Percentiles rank a stretch among this genome's conserved stretches.
phyloP scores from a whole-genome alignment of 2,113 vertebrate genomes.

The Catharus minimus region DNA sequence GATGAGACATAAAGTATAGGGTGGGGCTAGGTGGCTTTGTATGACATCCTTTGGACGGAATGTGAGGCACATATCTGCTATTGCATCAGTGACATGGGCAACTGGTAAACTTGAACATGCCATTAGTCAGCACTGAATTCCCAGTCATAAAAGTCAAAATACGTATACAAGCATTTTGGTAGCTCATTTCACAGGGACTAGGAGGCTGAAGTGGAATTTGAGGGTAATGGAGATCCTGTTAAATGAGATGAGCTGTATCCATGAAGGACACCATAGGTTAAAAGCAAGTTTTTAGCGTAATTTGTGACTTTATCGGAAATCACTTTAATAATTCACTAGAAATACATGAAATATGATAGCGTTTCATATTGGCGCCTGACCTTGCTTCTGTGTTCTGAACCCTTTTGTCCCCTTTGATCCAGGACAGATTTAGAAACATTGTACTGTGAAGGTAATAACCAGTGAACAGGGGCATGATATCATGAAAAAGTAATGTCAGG shows the following conservation, averaged over 20 bases:
- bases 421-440: background rate
- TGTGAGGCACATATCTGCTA: background rate
- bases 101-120: background rate
- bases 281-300: constrained; percentile 23
- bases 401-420: background rate
- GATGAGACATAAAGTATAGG: background rate
- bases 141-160: background rate
- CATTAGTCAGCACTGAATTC: background rate
- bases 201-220: constrained; percentile 4
- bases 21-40: background rate
- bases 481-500: background rate
- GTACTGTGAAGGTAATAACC: background rate
- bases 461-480: background rate
- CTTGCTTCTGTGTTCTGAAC: background rate
- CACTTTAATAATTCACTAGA: constrained; percentile 9
- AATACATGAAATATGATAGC: background rate
- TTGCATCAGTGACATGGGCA: background rate
- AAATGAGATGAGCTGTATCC: constrained; percentile 8
- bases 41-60: fast-evolving
- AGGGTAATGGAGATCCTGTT: background rate
- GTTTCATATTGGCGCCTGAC: background rate
- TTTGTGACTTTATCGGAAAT: constrained; percentile 39
- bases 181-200: background rate
- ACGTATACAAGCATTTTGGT: background rate
- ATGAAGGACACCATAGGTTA: constrained; percentile 30